Percentiles rank a stretch among this genome's conserved stretches.
phyloP scores from a whole-genome alignment of 2,797 vertebrate species.

The Hapalemur alaotrensis region DNA sequence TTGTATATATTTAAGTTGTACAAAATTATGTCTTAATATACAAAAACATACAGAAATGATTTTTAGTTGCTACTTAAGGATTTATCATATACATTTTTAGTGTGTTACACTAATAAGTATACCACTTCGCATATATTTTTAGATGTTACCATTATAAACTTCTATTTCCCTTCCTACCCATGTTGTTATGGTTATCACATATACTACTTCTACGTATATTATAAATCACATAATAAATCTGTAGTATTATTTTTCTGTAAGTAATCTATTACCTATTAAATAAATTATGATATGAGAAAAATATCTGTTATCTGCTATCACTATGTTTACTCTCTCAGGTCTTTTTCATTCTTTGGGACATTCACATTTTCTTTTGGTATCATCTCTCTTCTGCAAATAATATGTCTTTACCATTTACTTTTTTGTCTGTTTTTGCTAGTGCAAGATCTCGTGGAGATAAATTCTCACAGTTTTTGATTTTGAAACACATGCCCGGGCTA shows the following conservation, averaged over 20 bases:
- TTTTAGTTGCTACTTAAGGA: not conserved
- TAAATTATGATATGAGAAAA: not conserved
- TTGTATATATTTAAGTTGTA: not conserved
- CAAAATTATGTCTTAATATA: not conserved
- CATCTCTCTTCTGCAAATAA: not conserved
- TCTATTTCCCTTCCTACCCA: not conserved
- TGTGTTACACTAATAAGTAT: not conserved
- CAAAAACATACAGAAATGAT: not conserved
- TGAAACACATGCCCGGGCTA: not conserved
- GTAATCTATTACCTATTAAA: not conserved
- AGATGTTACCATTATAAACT: not conserved
- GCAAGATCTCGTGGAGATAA: not conserved
- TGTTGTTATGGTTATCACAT: not conserved
- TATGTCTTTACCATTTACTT: not conserved
- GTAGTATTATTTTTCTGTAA: not conserved
- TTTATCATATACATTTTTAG: not conserved
- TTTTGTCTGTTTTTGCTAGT: not conserved
- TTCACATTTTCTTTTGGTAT: not conserved
- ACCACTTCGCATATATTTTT: not conserved
- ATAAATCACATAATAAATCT: not conserved
- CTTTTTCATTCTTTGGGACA: not conserved
- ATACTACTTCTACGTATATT: not conserved
- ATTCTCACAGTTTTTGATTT: not conserved
- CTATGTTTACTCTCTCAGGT: not conserved
- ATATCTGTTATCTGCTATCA: not conserved